These are phyloP conservation scores for Chaenodraco wilsoni DNA, from an alignment of 2,797 vertebrate genomes.

Conservation along the genomic window DNA sequence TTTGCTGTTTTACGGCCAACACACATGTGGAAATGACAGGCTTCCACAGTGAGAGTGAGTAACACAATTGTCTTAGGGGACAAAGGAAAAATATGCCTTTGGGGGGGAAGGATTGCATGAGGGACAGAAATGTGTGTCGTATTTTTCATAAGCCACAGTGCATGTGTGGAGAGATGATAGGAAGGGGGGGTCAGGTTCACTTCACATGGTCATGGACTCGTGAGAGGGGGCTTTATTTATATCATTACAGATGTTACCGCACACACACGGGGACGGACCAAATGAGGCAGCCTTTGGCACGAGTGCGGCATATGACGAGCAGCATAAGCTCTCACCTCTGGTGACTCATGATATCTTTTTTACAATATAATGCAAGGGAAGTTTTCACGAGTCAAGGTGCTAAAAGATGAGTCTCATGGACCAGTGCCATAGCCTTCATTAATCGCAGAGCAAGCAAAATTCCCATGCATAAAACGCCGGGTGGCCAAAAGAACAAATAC, in stretches of 20 bases:
- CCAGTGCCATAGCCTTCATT: constrained; percentile 45
- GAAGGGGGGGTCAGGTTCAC: constrained; percentile 55
- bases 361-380: constrained; percentile 60
- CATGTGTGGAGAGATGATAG: constrained; percentile 25
- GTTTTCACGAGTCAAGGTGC: constrained; percentile 62
- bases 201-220: constrained; percentile 41
- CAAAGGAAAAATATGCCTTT: constrained; percentile 71
- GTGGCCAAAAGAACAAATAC: constrained; percentile 4
- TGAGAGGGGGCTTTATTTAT: constrained; percentile 41
- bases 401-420: constrained; percentile 54
- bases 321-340: constrained; percentile 38
- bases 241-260: constrained; percentile 33
- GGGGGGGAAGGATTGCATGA: constrained; percentile 16
- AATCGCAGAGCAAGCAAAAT: constrained; percentile 29
- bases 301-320: constrained; percentile 42
- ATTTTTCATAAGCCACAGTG: constrained; percentile 15
- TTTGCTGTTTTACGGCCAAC: constrained; percentile 66
- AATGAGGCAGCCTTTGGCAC: constrained; percentile 29
- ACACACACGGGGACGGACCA: constrained; percentile 6
- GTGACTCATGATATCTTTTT: constrained; percentile 68
- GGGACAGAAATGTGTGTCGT: constrained; percentile 35
- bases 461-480: constrained; percentile 20
- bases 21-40: constrained; percentile 76
- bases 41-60: constrained; percentile 76
- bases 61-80: constrained; percentile 75